Percentiles rank a stretch among this genome's conserved stretches.
These are phyloP conservation scores for Crambe crambe DNA, from an alignment of 37 sponge, comb jelly and placozoan species.

Conservation along the genomic window DNA sequence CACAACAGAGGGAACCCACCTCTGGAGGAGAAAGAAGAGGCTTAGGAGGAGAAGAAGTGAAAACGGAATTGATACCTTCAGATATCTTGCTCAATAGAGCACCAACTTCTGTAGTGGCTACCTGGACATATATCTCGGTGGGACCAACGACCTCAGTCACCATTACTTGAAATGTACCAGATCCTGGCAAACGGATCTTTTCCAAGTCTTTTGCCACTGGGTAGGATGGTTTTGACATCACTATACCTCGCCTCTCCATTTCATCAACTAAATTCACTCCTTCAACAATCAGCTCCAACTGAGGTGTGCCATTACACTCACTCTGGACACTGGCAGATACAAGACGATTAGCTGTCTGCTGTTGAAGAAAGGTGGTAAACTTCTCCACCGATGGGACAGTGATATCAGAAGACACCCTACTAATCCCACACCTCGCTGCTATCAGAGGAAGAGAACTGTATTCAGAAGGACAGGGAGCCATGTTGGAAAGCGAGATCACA, in stretches of 20 bases:
- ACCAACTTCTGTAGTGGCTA: conserved; percentile 7
- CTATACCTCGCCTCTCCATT: neutral
- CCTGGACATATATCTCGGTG: conserved; percentile 10
- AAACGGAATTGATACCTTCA: neutral
- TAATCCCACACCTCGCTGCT: conserved; percentile 23
- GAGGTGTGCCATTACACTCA: neutral
- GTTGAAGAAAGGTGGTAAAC: neutral
- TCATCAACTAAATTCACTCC: neutral
- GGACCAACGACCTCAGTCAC: conserved; percentile 40
- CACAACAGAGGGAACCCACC: conserved; percentile 19
- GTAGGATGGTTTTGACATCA: neutral
- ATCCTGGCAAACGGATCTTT: neutral
- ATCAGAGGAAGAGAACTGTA: conserved; percentile 11
- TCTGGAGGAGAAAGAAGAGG: neutral
- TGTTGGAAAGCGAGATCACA: conserved; percentile 1
- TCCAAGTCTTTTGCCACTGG: neutral
- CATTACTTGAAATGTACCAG: neutral
- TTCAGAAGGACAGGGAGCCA: conserved; percentile 23
- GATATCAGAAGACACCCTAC: neutral
- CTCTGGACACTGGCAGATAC: neutral
- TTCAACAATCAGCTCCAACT: neutral
- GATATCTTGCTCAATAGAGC: neutral
- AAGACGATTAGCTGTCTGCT: neutral
- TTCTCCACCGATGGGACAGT: neutral
- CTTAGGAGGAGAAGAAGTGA: neutral